Base-by-base conservation (phyloP, 2,888 invertebrate genomes). In the Amitus sp. region DNA sequence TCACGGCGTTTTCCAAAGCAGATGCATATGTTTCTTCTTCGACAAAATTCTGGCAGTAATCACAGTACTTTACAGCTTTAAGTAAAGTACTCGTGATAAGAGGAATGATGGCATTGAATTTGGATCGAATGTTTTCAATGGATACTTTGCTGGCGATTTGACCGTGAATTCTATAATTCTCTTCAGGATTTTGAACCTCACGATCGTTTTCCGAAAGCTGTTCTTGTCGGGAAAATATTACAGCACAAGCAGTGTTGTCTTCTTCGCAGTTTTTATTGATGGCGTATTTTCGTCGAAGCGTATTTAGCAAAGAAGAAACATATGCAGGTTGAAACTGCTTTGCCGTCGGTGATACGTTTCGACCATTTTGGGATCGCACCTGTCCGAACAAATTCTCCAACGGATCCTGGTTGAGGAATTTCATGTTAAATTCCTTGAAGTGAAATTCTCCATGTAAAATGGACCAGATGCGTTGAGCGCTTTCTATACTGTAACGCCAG, bases 381-480 rank as follows among this genome's bases (percentile, higher is more conserved):
- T 33, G 40, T 1, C 53, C 53, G 15, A 53, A 53, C 12, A 34
- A 12, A 20, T 53, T 53, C 15, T 53, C 53, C 2, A 53, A 15
- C 9, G 53, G 33, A 15, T 53, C 53, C 34, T 47, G 53, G 17
- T 53, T 53, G 1, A 53, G 9, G 9, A 7, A 27, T 9, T 27
- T 27, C 28, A 9, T 27, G 28, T 27, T 27, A 27, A 27, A 7
- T 27, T 27, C 28, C 9, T 27, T 27, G 28, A 27, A 27, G 9
- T 27, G 5, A 27, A 7, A 27, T 27, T 27, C 28, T 27, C 6
- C 9, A 7, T 27, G 28, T 5, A 27, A 9, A 27, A 27, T 9
- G 6, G 28, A 27, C 28, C 28, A 27, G 9, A 27, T 27, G 5
- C 28, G 28, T 27, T 27, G 28, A 5, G 9, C 28, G 28, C 9